phyloP scores from a whole-genome alignment of 1,140 invertebrate genomes.

The Drosophila santomea region DNA sequence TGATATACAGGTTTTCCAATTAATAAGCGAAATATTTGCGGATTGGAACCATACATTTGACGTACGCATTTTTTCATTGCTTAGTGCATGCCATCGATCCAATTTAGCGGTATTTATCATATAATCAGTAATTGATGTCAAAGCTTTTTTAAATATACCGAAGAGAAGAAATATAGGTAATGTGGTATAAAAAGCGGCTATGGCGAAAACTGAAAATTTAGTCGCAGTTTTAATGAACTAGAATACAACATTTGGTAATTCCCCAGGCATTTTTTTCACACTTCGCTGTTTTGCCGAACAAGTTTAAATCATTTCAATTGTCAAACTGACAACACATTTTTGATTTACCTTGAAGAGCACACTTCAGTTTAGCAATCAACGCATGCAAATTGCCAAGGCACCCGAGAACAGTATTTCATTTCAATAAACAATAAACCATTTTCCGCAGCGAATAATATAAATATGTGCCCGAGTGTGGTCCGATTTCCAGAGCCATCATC shows the following conservation, averaged over 20 bases:
- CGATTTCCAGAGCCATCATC: constrained; percentile 38
- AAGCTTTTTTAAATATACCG: background rate
- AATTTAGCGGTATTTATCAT: background rate
- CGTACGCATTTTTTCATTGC: too few relatives aligned
- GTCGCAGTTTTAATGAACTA: constrained; percentile 4
- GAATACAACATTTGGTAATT: background rate
- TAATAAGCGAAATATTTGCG: too few relatives aligned
- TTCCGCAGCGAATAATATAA: constrained; percentile 61
- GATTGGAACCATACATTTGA: too few relatives aligned
- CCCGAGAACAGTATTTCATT: constrained; percentile 61
- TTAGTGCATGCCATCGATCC: too few relatives aligned
- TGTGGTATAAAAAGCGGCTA: too few relatives aligned
- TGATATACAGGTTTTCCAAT: background rate
- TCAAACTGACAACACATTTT: constrained; percentile 6
- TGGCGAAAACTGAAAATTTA: background rate
- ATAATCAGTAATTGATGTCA: background rate
- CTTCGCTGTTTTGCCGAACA: background rate
- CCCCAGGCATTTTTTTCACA: background rate
- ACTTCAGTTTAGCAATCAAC: constrained; percentile 68
- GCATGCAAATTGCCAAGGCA: constrained; percentile 65
- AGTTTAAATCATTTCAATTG: constrained; percentile 34
- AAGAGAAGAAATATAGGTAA: too few relatives aligned
- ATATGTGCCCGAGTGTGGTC: constrained; percentile 10
- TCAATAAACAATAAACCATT: constrained; percentile 77
- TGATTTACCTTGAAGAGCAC: constrained; percentile 33